Conservation (phyloP, 1,140 invertebrate genomes). For the Ooceraea biroi region DNA sequence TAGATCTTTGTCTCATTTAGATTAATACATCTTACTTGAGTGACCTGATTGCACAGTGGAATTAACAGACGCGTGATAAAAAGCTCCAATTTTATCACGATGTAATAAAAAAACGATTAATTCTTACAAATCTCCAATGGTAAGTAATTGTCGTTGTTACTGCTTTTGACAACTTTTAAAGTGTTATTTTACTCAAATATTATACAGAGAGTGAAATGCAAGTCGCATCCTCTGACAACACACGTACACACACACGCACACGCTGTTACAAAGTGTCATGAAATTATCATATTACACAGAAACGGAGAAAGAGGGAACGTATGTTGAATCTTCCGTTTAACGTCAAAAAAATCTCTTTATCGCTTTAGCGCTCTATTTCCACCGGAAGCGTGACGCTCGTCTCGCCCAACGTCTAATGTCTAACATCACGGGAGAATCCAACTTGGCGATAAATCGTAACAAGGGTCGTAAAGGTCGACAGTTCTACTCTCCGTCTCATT, state of each 20-base stretch:
- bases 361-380: too few species aligned
- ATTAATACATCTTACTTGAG: neutral
- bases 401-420: too few species aligned
- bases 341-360: too few species aligned
- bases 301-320: too few species aligned
- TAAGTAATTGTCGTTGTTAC: constrained; percentile 20
- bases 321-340: too few species aligned
- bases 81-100: neutral
- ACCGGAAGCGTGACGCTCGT: too few species aligned
- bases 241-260: too few species aligned
- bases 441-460: neutral
- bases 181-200: too few species aligned
- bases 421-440: neutral
- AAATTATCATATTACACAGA: too few species aligned
- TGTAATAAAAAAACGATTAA: constrained; percentile 7
- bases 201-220: neutral
- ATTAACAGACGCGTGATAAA: neutral
- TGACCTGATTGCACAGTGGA: neutral
- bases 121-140: too few species aligned
- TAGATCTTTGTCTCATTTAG: neutral
- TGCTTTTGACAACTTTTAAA: neutral
- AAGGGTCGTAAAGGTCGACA: constrained; percentile 20
- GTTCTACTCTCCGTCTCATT: neutral
- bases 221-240: neutral
- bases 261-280: too few species aligned